These are phyloP conservation scores for western clawed frog (Xenopus tropicalis) DNA, from an alignment of 2,113 vertebrate species.

Conservation along the genomic window UCB_Xtro_10.0 CM004450.2:104151001-104151500, in stretches of 20 bases:
- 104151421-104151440: constrained; percentile 75
- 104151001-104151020: too few relatives aligned
- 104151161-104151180: too few relatives aligned
- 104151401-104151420: constrained; percentile 74
- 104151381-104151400: constrained; percentile 74
- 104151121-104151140: too few relatives aligned
- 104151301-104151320: constrained; percentile 61
- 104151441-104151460: constrained; percentile 74
- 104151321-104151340: constrained; percentile 62
- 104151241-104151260: constrained; percentile 44
- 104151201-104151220: too few relatives aligned
- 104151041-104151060: too few relatives aligned
- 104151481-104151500: constrained; percentile 77
- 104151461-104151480: constrained; percentile 77
- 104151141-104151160: too few relatives aligned
- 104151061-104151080: too few relatives aligned
- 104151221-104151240: too few relatives aligned
- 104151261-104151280: constrained; percentile 43
- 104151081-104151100: too few relatives aligned
- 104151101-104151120: too few relatives aligned
- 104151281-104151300: constrained; percentile 61
- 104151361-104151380: constrained; percentile 69
- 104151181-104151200: too few relatives aligned
- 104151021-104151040: too few relatives aligned
- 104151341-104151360: not conserved